Base-by-base conservation (phyloP, 2,888 invertebrate species). In the Quadriops clusia region DNA sequence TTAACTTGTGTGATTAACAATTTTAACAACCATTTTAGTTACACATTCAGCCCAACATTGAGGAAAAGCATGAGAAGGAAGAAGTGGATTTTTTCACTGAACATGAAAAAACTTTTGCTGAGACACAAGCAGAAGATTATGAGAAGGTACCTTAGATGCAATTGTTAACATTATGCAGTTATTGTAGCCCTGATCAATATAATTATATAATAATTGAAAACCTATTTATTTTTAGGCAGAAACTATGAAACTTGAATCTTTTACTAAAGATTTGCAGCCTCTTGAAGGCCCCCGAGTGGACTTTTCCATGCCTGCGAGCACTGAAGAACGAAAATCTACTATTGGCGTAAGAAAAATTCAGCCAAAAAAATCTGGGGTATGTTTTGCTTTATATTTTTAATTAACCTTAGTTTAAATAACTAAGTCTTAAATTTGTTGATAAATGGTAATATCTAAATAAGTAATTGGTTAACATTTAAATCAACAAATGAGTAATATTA, bases 61-160 rank as follows among this genome's bases (percentile, higher is more conserved):
- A 78, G 46, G 65, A 67, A 39, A 56, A 56, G 22, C 66, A 65
- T 17, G 65, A 64, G 46, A 80, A 80, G 47, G 74, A 78, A 50
- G 86, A 89, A 63, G 74, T 80, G 43, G 94, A 95, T 64, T 95
- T 94, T 68, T 94, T 94, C 65, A 78, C 80, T 34, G 83, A 86
- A 61, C 80, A 76, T 68, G 76, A 71, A 47, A 53, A 50, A n/a
- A n/a, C n/a, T n/a, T n/a, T n/a, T n/a, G n/a, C n/a, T n/a, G n/a
- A n/a, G n/a, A n/a, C n/a, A n/a, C n/a, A n/a, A n/a, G n/a, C n/a
- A n/a, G n/a, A n/a, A n/a, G n/a, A n/a, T n/a, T n/a, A n/a, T n/a
- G n/a, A n/a, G n/a, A n/a, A n/a, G n/a, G n/a, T n/a, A n/a, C n/a
- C n/a, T n/a, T n/a, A n/a, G n/a, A n/a, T n/a, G n/a, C n/a, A n/a